Base-by-base conservation (phyloP, 2,797 vertebrate species). In the Percopsis omiscomaycus region DNA sequence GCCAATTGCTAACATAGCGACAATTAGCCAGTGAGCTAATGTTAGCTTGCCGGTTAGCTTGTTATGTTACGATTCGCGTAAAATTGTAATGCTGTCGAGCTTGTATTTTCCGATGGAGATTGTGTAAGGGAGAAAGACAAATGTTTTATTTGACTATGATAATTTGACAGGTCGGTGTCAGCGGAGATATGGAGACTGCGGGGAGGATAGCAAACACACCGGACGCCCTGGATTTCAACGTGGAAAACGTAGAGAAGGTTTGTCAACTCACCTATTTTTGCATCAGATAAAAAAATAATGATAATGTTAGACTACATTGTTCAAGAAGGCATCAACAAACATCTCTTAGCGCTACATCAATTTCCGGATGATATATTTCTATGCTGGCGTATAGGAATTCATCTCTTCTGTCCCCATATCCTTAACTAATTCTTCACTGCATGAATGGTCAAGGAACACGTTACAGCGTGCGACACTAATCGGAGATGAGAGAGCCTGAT, bases 221-320 rank as follows among this genome's bases (percentile, higher is more conserved):
- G 72, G 86, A 89, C 73, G 88, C 91, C 80, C 87, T 96, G 89
- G 96, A 98, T 90, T 96, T 98, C 90, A 97, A 95, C 5, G 95
- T 98, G 92, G 96, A 98, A 72, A 98, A 98, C 88, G 96, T 98
- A 75, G 96, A 98, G 84, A 97, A 97, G 95, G 96, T 97, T 79
- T 85, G 89, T 69, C 53, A n/a, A 56, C 58, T 52, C 13, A 16
- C 9, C 16, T 52, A 10, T 45, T 63, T 49, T 63, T 22, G 22
- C 27, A 30, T 55, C 30, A 56, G 63, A 27, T 37, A 2, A 37
- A 8, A 37, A 37, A 37, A 37, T 37, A 5, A 37, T 37, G 9
- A 37, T 37, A 22, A 22, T 37, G 32, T 37, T 37, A 0, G 3
- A 9, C 6, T 9, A 37, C 22, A 22, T 22, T 22, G 22, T 22